A percentile compares a stretch with the other conserved stretches of the same genome.
Evolutionary conservation across 2,888 invertebrate species (phyloP).

Genomic region (Pinctada fucata): DNA sequence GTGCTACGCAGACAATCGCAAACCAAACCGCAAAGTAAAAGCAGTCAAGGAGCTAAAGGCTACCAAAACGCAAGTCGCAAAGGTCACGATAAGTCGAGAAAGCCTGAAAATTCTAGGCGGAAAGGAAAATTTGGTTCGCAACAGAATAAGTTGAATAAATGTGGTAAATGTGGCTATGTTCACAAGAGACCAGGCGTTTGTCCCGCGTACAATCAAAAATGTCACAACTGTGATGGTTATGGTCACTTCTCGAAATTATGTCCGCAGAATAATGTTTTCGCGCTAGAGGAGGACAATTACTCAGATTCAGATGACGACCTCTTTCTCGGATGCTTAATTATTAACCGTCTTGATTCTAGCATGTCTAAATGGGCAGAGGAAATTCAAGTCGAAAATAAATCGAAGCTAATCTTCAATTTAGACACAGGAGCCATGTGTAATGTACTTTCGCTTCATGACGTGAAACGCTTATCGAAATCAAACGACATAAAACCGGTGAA

Average conservation of each 20-base stretch:
- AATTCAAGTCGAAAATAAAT: neutral
- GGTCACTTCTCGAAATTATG: constrained; percentile 34
- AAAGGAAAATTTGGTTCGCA: too few relatives aligned
- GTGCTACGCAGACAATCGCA: too few relatives aligned
- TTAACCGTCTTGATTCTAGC: constrained; percentile 10
- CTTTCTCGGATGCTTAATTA: constrained; percentile 22
- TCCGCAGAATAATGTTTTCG: neutral
- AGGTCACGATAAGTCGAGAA: too few relatives aligned
- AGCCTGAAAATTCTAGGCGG: too few relatives aligned
- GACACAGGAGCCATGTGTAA: constrained; percentile 27
- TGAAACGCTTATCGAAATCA: neutral
- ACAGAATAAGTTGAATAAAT: too few relatives aligned
- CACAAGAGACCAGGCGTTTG: too few relatives aligned
- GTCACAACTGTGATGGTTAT: too few relatives aligned
- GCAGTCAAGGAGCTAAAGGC: too few relatives aligned
- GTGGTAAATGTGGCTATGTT: too few relatives aligned
- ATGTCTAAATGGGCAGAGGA: constrained; percentile 19
- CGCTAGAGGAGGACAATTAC: neutral
- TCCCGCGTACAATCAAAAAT: too few relatives aligned
- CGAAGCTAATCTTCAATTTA: constrained; percentile 12
- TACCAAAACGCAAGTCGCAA: too few relatives aligned
- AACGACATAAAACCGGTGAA: neutral
- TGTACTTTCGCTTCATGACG: neutral
- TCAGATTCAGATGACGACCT: constrained; percentile 23
- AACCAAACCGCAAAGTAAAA: too few relatives aligned